These are phyloP conservation scores for Natrix natrix DNA, from an alignment of 2,797 vertebrate species.

Conservation along the genomic window DNA sequence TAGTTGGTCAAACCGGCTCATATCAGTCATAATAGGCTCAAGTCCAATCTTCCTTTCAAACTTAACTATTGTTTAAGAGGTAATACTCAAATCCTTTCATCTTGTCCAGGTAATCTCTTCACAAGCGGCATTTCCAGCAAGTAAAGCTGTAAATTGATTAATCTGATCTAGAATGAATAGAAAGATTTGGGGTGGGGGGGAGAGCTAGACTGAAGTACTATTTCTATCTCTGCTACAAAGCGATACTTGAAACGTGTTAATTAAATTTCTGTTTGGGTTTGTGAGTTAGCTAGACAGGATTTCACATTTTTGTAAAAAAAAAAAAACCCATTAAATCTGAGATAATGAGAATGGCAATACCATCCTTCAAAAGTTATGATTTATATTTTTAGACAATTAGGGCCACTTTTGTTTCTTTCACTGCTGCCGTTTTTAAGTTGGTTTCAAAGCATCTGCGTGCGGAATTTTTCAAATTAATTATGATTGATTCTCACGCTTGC, in stretches of 20 bases:
- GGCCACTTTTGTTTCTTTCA: neutral
- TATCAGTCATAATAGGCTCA: constrained; percentile 23
- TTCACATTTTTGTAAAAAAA: neutral
- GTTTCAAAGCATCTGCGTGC: neutral
- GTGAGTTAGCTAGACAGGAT: neutral
- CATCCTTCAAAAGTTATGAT: neutral
- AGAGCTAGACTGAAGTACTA: neutral
- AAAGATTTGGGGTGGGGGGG: too few relatives aligned
- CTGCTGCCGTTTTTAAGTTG: neutral
- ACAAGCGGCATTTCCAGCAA: neutral
- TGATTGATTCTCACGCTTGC: neutral
- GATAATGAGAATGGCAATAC: neutral
- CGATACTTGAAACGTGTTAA: neutral
- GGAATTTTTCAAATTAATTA: neutral
- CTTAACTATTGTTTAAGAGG: neutral
- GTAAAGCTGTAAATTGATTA: neutral
- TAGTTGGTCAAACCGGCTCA: constrained; percentile 6
- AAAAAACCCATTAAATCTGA: neutral
- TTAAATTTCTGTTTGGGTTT: neutral
- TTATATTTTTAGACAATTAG: neutral
- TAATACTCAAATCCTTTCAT: constrained; percentile 14
- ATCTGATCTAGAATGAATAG: neutral
- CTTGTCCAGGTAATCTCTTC: neutral
- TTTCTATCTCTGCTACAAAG: neutral
- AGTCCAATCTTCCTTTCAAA: neutral